These are phyloP conservation scores for Cotesia congregata DNA, from an alignment of 2,888 invertebrate species.

Conservation along the genomic window DNA sequence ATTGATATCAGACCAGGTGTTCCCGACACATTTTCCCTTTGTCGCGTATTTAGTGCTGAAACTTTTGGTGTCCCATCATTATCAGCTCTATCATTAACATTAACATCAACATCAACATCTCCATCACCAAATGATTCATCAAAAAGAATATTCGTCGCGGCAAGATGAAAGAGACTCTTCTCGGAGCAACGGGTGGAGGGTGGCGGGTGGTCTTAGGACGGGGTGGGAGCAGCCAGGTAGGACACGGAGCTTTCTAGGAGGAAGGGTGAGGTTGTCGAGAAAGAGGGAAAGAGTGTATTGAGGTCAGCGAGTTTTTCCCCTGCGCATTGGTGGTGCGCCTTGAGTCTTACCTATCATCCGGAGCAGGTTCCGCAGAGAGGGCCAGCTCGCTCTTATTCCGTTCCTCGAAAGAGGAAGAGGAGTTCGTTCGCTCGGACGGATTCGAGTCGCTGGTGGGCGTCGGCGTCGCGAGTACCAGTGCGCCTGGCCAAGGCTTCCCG, in stretches of 20 bases:
- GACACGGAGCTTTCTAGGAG: background rate
- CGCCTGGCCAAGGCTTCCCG: slow-evolving; percentile 61
- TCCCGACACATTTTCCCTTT: slow-evolving; percentile 28
- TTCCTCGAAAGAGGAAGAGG: background rate
- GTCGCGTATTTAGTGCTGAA: background rate
- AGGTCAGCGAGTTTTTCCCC: slow-evolving; percentile 68
- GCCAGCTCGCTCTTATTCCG: slow-evolving; percentile 24
- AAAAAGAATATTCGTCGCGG: slow-evolving; percentile 23
- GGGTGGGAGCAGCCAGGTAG: slow-evolving; percentile 31
- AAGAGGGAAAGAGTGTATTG: slow-evolving; percentile 53
- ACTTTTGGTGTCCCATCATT: background rate
- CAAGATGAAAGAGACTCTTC: slow-evolving; percentile 34
- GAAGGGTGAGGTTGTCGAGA: background rate
- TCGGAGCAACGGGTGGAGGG: slow-evolving; percentile 46
- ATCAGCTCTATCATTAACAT: background rate
- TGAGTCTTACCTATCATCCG: background rate
- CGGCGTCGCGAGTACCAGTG: slow-evolving; percentile 52
- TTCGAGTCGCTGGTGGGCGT: slow-evolving; percentile 35
- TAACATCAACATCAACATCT: background rate
- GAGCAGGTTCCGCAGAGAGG: background rate
- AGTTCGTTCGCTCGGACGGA: slow-evolving; percentile 37
- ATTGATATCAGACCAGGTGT: slow-evolving; percentile 38
- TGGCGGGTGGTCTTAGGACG: slow-evolving; percentile 38
- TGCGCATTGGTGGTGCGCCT: slow-evolving; percentile 60
- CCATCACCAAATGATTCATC: background rate